phyloP scores from a whole-genome alignment of 2,888 invertebrate species.

The Harpagoxenus sublaevis region DNA sequence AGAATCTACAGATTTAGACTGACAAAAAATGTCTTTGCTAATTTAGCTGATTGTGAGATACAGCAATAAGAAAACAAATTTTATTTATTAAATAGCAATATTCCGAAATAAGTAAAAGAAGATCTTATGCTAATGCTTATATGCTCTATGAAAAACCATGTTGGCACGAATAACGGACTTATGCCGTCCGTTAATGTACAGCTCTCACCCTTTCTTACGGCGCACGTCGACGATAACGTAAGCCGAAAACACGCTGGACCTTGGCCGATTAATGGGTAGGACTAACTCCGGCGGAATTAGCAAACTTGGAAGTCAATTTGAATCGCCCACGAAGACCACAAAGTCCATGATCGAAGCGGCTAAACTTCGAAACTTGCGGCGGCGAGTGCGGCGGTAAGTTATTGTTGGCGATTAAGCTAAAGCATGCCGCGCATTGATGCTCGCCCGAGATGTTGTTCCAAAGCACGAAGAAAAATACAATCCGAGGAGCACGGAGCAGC shows the following conservation, averaged over 20 bases:
- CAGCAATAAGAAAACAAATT: not conserved
- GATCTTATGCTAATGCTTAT: not conserved
- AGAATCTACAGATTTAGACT: not conserved
- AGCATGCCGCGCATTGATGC: constrained; percentile 57
- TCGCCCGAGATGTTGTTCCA: constrained; percentile 34
- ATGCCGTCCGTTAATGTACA: not conserved
- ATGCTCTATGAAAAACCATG: not conserved
- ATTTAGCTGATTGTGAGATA: not conserved
- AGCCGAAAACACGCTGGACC: constrained; percentile 39
- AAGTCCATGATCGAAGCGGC: constrained; percentile 50
- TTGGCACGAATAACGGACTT: not conserved
- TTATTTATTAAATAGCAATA: not conserved
- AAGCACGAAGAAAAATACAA: constrained; percentile 55
- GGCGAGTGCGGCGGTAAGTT: constrained; percentile 46
- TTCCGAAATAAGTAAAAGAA: not conserved
- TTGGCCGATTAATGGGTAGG: constrained; percentile 58
- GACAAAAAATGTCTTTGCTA: not conserved
- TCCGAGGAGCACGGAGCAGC: not conserved
- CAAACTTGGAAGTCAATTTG: constrained; percentile 58
- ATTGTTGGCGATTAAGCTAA: constrained; percentile 63
- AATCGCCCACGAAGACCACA: constrained; percentile 49
- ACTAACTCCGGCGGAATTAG: constrained; percentile 56
- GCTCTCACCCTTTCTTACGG: not conserved
- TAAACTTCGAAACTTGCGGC: constrained; percentile 39
- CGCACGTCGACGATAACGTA: not conserved